Evolutionary conservation across 2,113 vertebrate genomes (phyloP).

Genomic region (Monopterus albus): DNA sequence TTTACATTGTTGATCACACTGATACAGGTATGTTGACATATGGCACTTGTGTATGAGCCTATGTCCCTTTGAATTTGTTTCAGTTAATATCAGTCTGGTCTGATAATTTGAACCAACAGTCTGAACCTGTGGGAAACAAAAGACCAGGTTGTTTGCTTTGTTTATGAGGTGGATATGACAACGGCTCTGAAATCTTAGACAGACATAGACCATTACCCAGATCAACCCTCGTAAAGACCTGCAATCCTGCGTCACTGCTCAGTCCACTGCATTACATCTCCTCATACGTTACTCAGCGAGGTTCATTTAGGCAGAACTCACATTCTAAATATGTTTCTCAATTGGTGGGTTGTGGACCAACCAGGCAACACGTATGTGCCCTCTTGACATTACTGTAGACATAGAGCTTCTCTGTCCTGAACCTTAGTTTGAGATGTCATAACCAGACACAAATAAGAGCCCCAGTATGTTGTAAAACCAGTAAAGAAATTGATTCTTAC

Average conservation of each 20-base stretch:
- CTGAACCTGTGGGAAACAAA: slow-evolving; percentile 35
- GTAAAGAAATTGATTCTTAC: not conserved
- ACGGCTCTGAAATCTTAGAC: slow-evolving; percentile 67
- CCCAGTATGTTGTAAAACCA: slow-evolving; percentile 14
- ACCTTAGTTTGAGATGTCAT: slow-evolving; percentile 13
- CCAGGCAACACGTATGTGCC: slow-evolving; percentile 3
- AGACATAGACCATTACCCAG: slow-evolving; percentile 75
- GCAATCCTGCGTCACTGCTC: slow-evolving; percentile 68
- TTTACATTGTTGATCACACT: slow-evolving; percentile 9
- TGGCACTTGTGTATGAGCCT: not conserved
- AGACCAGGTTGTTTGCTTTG: slow-evolving; percentile 39
- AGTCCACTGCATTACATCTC: slow-evolving; percentile 71
- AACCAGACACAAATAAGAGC: slow-evolving; percentile 11
- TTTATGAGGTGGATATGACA: slow-evolving; percentile 67
- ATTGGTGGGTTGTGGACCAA: slow-evolving; percentile 7
- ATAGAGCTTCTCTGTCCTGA: slow-evolving; percentile 6
- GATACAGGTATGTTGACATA: slow-evolving; percentile 40
- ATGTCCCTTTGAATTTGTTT: not conserved
- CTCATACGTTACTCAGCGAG: slow-evolving; percentile 47
- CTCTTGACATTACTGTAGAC: slow-evolving; percentile 11
- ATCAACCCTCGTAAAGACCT: slow-evolving; percentile 74
- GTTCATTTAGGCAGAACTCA: slow-evolving; percentile 57
- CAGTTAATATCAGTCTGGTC: slow-evolving; percentile 12
- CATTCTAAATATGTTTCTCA: slow-evolving; percentile 33
- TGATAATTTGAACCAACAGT: slow-evolving; percentile 20